phyloP scores from a whole-genome alignment of 2,888 invertebrate genomes.

The Scaptomyza parva region DNA sequence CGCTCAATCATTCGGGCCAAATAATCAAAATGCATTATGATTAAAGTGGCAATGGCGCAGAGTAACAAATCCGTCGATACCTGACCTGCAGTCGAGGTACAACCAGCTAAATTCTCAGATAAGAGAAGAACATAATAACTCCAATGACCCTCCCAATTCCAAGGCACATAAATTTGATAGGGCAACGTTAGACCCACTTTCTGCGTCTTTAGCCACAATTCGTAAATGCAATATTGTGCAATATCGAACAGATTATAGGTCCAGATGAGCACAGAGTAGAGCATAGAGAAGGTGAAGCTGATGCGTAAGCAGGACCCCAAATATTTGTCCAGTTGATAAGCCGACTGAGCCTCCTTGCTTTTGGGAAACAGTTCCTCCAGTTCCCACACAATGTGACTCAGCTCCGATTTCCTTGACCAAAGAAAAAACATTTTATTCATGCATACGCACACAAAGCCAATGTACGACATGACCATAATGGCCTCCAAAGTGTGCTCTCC shows the following conservation, averaged over 20 bases:
- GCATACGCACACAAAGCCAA: conserved; percentile 76
- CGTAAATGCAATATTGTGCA: conserved; percentile 69
- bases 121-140: conserved; percentile 70
- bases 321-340: conserved; percentile 50
- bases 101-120: conserved; percentile 69
- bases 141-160: conserved; percentile 65
- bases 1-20: conserved; percentile 52
- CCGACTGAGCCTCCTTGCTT: conserved; percentile 31
- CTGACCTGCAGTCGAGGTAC: conserved; percentile 73
- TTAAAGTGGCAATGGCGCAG: conserved; percentile 74
- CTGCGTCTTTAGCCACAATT: conserved; percentile 50
- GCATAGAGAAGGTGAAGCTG: conserved; percentile 65
- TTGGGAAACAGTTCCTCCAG: conserved; percentile 68
- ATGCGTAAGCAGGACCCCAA: conserved; percentile 55
- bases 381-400: conserved; percentile 62
- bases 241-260: conserved; percentile 78
- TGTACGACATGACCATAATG: conserved; percentile 75
- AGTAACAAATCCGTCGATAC: conserved; percentile 81
- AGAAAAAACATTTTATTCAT: conserved; percentile 77
- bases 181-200: conserved; percentile 64
- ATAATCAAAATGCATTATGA: conserved; percentile 82
- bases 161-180: conserved; percentile 69
- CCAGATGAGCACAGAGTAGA: conserved; percentile 81
- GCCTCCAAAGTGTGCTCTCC: conserved; percentile 71
- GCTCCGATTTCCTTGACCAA: conserved; percentile 62